Conservation (phyloP, 2,888 invertebrate genomes). For the Eupithecia inturbata region DNA sequence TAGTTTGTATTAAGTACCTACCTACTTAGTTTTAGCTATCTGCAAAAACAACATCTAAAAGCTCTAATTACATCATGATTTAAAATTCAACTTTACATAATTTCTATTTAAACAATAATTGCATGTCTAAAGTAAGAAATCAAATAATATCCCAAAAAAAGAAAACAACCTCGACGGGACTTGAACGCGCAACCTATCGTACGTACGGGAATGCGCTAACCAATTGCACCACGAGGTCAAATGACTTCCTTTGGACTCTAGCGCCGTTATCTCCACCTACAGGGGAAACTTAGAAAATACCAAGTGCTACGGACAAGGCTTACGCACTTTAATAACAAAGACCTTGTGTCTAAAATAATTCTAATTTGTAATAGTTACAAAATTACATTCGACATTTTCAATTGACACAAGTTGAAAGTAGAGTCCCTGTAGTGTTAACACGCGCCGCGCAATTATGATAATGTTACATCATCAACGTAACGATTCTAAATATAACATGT, state of each 20-base stretch:
- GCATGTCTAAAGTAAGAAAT: background rate
- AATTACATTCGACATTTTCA: background rate
- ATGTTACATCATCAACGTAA: constrained; percentile 17
- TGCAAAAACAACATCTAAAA: background rate
- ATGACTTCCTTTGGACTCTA: too few relatives aligned
- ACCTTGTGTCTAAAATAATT: background rate
- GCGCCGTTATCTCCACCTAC: too few relatives aligned
- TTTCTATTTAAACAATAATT: background rate
- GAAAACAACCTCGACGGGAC: too few relatives aligned
- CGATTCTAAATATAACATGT: constrained; percentile 24
- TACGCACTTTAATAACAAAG: too few relatives aligned
- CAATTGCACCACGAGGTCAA: too few relatives aligned
- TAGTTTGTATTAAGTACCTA: background rate
- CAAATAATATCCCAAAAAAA: too few relatives aligned
- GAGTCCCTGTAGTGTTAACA: constrained; percentile 28
- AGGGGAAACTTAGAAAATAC: too few relatives aligned
- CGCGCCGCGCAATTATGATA: constrained; percentile 26
- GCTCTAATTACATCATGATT: background rate
- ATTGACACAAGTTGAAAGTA: constrained; percentile 8
- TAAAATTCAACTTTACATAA: background rate
- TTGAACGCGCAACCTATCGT: too few relatives aligned
- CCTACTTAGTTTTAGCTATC: too few relatives aligned
- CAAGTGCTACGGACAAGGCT: too few relatives aligned
- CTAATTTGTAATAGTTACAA: background rate
- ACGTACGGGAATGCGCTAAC: too few relatives aligned